Conservation (phyloP, 2,113 vertebrate genomes). For the Hippocampus zosterae region DNA sequence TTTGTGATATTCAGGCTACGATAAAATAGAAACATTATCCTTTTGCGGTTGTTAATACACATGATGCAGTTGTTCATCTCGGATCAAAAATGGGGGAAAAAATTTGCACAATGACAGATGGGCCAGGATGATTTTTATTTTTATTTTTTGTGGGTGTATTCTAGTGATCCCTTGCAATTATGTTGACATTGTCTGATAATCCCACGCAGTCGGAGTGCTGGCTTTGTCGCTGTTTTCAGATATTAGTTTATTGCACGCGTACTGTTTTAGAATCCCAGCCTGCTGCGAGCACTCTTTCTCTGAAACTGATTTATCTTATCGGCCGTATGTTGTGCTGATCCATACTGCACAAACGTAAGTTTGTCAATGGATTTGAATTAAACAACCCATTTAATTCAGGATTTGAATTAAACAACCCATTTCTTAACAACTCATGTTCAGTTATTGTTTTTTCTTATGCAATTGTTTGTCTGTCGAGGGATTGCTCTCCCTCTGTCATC, state of each 20-base stretch:
- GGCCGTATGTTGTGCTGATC: slow-evolving; percentile 22
- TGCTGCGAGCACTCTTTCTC: neutral
- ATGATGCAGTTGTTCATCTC: slow-evolving; percentile 15
- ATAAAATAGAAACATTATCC: slow-evolving; percentile 3
- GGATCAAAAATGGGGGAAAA: slow-evolving; percentile 12
- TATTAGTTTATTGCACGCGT: slow-evolving; percentile 30
- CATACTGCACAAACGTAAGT: neutral
- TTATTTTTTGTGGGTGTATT: slow-evolving; percentile 11
- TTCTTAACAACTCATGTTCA: slow-evolving; percentile 1
- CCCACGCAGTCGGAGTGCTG: slow-evolving; percentile 28
- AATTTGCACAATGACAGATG: slow-evolving; percentile 43
- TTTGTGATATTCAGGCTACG: too few relatives aligned
- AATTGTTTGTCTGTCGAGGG: slow-evolving; percentile 23
- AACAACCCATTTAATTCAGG: slow-evolving; percentile 5
- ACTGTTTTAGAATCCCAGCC: slow-evolving; percentile 6
- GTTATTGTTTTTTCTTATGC: neutral
- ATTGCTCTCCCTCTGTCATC: slow-evolving; percentile 25
- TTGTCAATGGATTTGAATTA: neutral
- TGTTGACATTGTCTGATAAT: slow-evolving; percentile 33
- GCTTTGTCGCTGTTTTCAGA: slow-evolving; percentile 34
- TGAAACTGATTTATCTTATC: slow-evolving; percentile 18
- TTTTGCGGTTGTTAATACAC: slow-evolving; percentile 15
- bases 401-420: slow-evolving; percentile 3
- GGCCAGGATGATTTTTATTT: slow-evolving; percentile 10
- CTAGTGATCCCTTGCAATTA: slow-evolving; percentile 25